These are phyloP conservation scores for Caenorhabditis tropicalis DNA, from an alignment of 1,140 invertebrate species.

Conservation along the genomic window DNA sequence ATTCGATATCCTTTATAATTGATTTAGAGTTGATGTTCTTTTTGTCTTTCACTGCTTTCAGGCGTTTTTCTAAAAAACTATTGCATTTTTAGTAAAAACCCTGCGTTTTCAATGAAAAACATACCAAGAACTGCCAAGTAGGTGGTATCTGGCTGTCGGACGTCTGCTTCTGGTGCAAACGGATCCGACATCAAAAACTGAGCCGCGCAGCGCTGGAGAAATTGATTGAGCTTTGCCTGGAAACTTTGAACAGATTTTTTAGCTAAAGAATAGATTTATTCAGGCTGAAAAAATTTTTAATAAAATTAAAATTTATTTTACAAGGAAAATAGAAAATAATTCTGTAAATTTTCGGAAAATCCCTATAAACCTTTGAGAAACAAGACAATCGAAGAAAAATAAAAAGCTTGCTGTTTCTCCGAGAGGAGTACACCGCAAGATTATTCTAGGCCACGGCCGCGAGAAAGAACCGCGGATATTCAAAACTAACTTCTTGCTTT, in stretches of 20 bases:
- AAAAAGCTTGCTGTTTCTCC: no score
- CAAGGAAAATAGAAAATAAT: no score
- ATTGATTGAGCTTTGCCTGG: background rate
- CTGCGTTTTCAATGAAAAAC: background rate
- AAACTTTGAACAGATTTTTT: no score
- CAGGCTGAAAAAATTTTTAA: no score
- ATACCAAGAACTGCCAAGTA: conserved; percentile 15
- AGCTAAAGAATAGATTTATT: no score
- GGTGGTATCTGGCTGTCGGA: background rate
- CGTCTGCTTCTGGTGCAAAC: conserved; percentile 21
- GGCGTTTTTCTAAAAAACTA: background rate
- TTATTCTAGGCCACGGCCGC: background rate
- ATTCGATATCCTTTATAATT: conserved; percentile 13
- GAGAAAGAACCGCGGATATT: background rate
- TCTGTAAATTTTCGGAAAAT: no score
- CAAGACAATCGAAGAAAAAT: background rate
- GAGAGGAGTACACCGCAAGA: background rate
- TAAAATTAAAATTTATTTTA: no score
- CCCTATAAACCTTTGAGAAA: no score
- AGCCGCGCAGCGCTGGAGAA: no score
- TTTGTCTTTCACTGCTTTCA: conserved; percentile 30
- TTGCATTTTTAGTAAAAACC: background rate
- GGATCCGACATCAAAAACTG: conserved; percentile 30
- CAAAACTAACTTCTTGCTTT: no score
- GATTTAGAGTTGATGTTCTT: conserved; percentile 1